Percentiles rank a stretch among this genome's conserved stretches.
Evolutionary conservation across 2,888 invertebrate species (phyloP).

Genomic region (Drosophila histrio): DNA sequence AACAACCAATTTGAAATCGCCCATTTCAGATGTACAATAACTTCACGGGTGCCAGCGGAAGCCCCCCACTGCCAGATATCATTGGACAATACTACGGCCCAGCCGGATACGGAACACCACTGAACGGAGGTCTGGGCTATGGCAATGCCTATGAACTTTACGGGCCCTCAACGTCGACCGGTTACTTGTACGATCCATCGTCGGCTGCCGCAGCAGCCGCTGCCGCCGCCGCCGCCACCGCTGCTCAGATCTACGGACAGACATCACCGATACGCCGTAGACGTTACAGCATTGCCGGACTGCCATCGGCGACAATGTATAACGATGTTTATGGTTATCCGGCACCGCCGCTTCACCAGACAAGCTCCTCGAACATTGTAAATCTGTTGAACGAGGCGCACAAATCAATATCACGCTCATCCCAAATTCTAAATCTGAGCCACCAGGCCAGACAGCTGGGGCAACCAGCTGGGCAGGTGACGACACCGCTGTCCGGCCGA

Average conservation of each 20-base stretch:
- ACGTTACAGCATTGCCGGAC: constrained; percentile 84
- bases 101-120: constrained; percentile 35
- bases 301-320: constrained; percentile 84
- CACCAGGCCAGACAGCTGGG: constrained; percentile 82
- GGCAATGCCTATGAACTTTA: constrained; percentile 77
- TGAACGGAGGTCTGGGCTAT: constrained; percentile 44
- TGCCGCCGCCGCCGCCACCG: constrained; percentile 55
- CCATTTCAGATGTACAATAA: constrained; percentile 85
- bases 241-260: constrained; percentile 65
- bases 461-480: constrained; percentile 49
- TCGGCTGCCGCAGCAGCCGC: constrained; percentile 64
- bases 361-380: constrained; percentile 83
- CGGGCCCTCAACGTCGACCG: constrained; percentile 77
- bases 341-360: constrained; percentile 76
- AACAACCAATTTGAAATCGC: constrained; percentile 82
- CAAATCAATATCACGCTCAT: constrained; percentile 84
- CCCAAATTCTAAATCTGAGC: constrained; percentile 83
- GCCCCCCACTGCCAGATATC: constrained; percentile 84
- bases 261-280: constrained; percentile 82
- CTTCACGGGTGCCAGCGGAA: constrained; percentile 82
- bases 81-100: constrained; percentile 82
- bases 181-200: constrained; percentile 78
- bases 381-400: constrained; percentile 84
- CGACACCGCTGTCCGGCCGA: constrained; percentile 81
- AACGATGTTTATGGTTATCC: constrained; percentile 83